Percentiles rank a stretch among this genome's conserved stretches.
These are phyloP conservation scores for Cyphomyrmex costatus DNA, from an alignment of 1,140 invertebrate genomes.

Conservation along the genomic window DNA sequence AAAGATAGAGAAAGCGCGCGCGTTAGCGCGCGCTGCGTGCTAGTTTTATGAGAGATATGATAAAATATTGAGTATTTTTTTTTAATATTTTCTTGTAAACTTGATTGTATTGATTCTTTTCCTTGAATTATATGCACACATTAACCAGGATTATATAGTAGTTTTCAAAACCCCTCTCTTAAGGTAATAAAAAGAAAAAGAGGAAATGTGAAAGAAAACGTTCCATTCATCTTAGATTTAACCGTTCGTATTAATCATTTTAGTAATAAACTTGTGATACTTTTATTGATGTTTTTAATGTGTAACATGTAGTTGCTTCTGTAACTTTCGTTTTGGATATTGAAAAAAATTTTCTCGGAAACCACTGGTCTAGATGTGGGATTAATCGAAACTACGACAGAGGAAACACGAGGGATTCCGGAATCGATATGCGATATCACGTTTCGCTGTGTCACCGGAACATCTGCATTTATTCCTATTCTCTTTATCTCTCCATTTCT, in stretches of 20 bases:
- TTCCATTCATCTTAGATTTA: background rate
- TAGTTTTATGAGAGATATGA: too few relatives aligned
- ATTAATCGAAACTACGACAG: constrained; percentile 48
- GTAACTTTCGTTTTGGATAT: background rate
- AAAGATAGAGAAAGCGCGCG: too few relatives aligned
- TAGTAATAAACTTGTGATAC: constrained; percentile 7
- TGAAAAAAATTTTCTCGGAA: constrained; percentile 47
- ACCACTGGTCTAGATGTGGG: constrained; percentile 26
- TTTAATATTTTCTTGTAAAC: background rate
- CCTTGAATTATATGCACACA: background rate
- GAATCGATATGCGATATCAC: constrained; percentile 63
- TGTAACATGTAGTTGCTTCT: background rate
- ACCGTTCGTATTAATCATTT: background rate
- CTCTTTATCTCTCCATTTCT: background rate
- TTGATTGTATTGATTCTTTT: background rate
- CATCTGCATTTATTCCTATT: constrained; percentile 40
- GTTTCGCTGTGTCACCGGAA: constrained; percentile 48
- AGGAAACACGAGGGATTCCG: constrained; percentile 32
- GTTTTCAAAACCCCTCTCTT: background rate
- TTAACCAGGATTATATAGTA: background rate
- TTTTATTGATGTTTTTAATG: background rate
- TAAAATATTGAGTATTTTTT: background rate
- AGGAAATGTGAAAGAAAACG: background rate
- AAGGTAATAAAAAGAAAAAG: background rate
- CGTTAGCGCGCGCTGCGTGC: too few relatives aligned